Conservation (phyloP, 2,113 vertebrate genomes). For the Elgaria multicarinata region DNA sequence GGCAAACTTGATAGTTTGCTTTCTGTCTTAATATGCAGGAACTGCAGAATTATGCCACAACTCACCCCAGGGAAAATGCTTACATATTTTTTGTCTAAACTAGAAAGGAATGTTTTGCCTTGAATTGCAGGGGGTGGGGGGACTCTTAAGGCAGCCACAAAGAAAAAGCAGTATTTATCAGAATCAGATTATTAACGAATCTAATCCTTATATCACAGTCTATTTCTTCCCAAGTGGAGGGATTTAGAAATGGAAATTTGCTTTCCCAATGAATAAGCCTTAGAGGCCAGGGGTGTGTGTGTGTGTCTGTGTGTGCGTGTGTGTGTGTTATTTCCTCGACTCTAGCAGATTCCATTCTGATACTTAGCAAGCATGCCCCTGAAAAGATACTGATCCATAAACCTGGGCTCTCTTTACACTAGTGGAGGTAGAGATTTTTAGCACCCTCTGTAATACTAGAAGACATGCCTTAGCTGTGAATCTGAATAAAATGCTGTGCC, state of each 20-base stretch:
- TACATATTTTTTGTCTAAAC: neutral
- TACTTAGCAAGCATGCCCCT: neutral
- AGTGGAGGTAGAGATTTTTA: too few species aligned
- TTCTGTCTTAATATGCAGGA: neutral
- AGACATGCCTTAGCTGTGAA: neutral
- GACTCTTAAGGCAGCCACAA: neutral
- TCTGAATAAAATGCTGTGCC: neutral
- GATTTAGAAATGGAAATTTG: neutral
- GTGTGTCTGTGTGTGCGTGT: too few species aligned
- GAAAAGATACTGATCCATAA: neutral
- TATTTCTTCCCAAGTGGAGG: accelerated
- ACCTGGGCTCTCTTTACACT: neutral
- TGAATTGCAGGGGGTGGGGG: constrained; percentile 3
- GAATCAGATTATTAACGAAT: neutral
- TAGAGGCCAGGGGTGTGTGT: too few species aligned
- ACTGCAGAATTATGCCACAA: neutral
- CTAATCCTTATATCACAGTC: neutral
- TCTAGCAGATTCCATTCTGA: neutral
- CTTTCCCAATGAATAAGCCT: neutral
- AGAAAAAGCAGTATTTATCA: neutral
- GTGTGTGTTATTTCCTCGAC: neutral
- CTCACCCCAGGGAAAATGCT: neutral
- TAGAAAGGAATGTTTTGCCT: neutral
- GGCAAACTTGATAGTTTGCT: neutral
- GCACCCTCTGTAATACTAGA: neutral